A percentile compares a stretch with the other conserved stretches of the same genome.
phyloP scores from a whole-genome alignment of 2,888 invertebrate species.

The Eledona agricola region DNA sequence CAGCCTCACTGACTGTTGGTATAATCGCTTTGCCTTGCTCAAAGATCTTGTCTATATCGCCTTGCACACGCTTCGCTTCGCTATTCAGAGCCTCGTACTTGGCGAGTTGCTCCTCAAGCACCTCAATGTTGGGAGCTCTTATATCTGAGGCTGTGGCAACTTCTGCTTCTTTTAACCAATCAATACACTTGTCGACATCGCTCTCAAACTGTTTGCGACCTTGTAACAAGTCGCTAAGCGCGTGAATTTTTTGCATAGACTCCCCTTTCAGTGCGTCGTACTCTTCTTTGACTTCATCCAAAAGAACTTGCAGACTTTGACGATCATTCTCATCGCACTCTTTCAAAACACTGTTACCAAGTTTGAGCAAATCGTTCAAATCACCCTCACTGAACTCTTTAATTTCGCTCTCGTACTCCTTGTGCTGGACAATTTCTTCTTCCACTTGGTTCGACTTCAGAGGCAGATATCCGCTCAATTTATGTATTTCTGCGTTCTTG shows the following conservation, averaged over 20 bases:
- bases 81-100: slow-evolving; percentile 83
- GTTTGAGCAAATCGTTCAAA: slow-evolving; percentile 78
- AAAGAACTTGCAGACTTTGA: slow-evolving; percentile 70
- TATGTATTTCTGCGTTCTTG: slow-evolving; percentile 78
- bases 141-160: slow-evolving; percentile 84
- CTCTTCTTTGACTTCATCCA: slow-evolving; percentile 76
- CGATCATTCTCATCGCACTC: slow-evolving; percentile 81
- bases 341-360: slow-evolving; percentile 78
- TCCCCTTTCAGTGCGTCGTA: slow-evolving; percentile 78
- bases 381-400: slow-evolving; percentile 80
- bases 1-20: slow-evolving; percentile 84
- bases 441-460: slow-evolving; percentile 85
- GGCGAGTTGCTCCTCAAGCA: slow-evolving; percentile 86
- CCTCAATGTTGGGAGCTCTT: slow-evolving; percentile 80
- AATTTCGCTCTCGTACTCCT: slow-evolving; percentile 78
- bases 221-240: slow-evolving; percentile 76
- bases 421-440: slow-evolving; percentile 79
- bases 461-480: slow-evolving; percentile 79
- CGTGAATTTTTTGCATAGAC: slow-evolving; percentile 75
- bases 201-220: slow-evolving; percentile 84
- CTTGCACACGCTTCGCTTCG: slow-evolving; percentile 76
- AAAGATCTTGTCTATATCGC: slow-evolving; percentile 76
- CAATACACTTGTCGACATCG: slow-evolving; percentile 80
- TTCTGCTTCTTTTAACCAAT: slow-evolving; percentile 92
- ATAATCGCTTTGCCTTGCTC: slow-evolving; percentile 83